phyloP scores from a whole-genome alignment of 2,888 invertebrate species.

The Frankliniella fusca region DNA sequence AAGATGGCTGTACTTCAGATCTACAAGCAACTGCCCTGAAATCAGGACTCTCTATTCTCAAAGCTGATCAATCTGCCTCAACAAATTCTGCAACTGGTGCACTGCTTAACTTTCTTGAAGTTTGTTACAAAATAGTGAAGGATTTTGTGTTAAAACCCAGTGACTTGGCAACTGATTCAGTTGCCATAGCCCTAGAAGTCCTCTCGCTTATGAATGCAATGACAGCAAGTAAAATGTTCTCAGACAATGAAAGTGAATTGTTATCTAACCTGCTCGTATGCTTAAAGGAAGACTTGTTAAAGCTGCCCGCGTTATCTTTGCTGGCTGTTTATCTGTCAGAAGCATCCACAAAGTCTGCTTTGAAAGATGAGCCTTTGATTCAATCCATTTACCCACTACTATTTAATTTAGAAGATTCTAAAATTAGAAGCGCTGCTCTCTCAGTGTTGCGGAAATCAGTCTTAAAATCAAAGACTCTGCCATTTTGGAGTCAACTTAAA shows the following conservation, averaged over 20 bases:
- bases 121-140: neutral
- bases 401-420: neutral
- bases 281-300: neutral
- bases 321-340: neutral
- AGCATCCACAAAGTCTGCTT: neutral
- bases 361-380: no score
- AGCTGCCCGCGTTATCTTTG: neutral
- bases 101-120: neutral
- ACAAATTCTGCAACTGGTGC: neutral
- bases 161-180: neutral
- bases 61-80: neutral
- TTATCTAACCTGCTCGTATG: neutral
- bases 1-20: neutral
- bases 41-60: neutral
- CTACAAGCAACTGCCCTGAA: neutral
- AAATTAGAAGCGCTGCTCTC: neutral
- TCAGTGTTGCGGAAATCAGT: neutral
- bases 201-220: neutral
- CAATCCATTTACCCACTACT: neutral
- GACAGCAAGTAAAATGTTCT: neutral
- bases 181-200: neutral
- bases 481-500: neutral
- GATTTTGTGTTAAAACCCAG: neutral
- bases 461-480: neutral
- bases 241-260: neutral